Evolutionary conservation across 2,888 invertebrate species (phyloP).

Genomic region (Mamestra brassicae): DNA sequence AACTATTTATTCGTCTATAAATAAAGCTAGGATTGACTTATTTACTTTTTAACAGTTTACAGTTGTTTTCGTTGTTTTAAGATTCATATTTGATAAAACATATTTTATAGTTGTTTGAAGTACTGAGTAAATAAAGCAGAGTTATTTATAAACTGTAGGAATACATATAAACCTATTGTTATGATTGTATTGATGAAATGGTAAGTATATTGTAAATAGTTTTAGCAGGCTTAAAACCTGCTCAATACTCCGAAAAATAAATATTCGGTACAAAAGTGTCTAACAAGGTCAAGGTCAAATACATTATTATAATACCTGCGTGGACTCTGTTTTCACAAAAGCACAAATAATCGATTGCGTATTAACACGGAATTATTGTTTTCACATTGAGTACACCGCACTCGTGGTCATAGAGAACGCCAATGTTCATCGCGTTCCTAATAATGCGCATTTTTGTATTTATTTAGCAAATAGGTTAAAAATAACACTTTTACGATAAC

Average conservation of each 20-base stretch:
- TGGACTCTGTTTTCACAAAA: too few species aligned
- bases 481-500: too few species aligned
- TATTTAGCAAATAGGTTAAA: too few species aligned
- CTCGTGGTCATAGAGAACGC: not conserved
- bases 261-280: too few species aligned
- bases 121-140: not conserved
- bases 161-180: too few species aligned
- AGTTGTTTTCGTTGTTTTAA: not conserved
- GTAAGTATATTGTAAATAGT: too few species aligned
- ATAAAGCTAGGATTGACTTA: conserved; percentile 18
- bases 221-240: too few species aligned
- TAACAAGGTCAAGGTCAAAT: too few species aligned
- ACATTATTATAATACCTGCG: too few species aligned
- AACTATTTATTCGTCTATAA: conserved; percentile 5
- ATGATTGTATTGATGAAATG: too few species aligned
- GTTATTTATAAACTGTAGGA: not conserved
- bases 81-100: not conserved
- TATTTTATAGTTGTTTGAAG: not conserved
- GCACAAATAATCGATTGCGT: not conserved
- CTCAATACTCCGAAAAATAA: too few species aligned
- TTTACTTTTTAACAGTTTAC: not conserved
- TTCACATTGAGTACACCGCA: conserved; percentile 1
- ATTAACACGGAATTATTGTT: conserved; percentile 16
- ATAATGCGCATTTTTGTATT: not conserved
- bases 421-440: not conserved